These are phyloP conservation scores for Thymallus thymallus DNA, from an alignment of 2,113 vertebrate genomes.

Conservation along the genomic window DNA sequence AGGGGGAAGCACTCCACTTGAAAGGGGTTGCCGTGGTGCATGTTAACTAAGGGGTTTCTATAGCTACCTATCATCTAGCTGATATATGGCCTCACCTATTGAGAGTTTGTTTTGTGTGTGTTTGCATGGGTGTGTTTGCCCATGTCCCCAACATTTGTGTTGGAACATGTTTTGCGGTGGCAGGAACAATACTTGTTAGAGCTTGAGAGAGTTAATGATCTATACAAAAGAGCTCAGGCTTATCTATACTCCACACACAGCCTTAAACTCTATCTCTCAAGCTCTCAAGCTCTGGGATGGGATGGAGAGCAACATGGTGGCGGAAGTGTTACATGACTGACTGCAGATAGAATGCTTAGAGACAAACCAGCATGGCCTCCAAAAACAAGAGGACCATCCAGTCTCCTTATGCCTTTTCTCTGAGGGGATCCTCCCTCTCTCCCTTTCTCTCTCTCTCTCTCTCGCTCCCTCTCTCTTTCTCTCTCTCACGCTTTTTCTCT, in stretches of 20 bases:
- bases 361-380: not conserved
- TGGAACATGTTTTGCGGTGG: no score
- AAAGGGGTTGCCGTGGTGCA: not conserved
- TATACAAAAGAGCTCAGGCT: conserved; percentile 17
- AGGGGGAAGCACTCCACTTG: not conserved
- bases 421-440: no score
- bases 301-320: conserved; percentile 1
- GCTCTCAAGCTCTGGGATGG: conserved; percentile 6
- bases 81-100: not conserved
- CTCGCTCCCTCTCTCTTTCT: no score
- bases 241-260: conserved; percentile 15
- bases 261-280: conserved; percentile 14
- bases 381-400: not conserved
- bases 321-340: not conserved
- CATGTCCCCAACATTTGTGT: conserved; percentile 14
- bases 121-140: not conserved
- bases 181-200: conserved; percentile 3
- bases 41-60: not conserved
- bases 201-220: conserved; percentile 21
- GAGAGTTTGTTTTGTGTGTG: not conserved
- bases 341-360: not conserved
- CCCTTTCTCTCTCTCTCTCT: no score
- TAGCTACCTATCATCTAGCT: not conserved
- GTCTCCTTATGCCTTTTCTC: not conserved
- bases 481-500: no score